phyloP scores from a whole-genome alignment of 2,888 invertebrate genomes.

The Apodemia mormo region DNA sequence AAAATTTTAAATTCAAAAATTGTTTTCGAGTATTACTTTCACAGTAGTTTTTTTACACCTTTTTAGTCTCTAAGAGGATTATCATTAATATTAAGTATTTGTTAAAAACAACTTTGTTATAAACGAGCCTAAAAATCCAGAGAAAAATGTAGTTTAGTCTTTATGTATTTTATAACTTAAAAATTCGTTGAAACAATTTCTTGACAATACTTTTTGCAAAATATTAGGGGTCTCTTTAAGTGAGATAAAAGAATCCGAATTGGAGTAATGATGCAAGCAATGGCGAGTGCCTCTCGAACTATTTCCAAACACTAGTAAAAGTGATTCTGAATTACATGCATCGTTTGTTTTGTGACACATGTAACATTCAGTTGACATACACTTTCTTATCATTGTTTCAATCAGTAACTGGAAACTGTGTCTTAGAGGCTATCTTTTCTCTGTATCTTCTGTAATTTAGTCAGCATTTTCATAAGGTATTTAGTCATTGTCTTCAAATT shows the following conservation, averaged over 20 bases:
- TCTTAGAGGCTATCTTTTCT: neutral
- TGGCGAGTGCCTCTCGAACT: neutral
- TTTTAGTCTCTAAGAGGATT: too few species aligned
- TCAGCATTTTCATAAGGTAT: neutral
- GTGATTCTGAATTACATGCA: conserved; percentile 33
- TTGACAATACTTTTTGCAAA: too few species aligned
- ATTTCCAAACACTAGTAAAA: conserved; percentile 18
- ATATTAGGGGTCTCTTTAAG: too few species aligned
- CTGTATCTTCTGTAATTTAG: conserved; percentile 3
- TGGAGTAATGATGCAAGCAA: neutral
- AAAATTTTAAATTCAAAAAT: too few species aligned
- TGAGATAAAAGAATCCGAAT: neutral
- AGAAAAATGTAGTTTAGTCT: too few species aligned
- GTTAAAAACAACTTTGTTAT: too few species aligned
- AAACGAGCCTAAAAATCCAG: too few species aligned
- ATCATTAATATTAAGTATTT: too few species aligned
- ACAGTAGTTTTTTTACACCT: too few species aligned
- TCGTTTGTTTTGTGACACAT: conserved; percentile 18
- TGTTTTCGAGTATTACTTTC: too few species aligned
- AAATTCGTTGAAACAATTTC: too few species aligned
- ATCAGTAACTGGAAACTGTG: neutral
- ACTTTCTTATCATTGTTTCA: conserved; percentile 23
- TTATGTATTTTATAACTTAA: too few species aligned
- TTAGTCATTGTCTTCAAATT: neutral
- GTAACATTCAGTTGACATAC: conserved; percentile 22